A percentile compares a stretch with the other conserved stretches of the same genome.
Evolutionary conservation across 2,113 vertebrate species (phyloP).

Genomic region (Sander vitreus): DNA sequence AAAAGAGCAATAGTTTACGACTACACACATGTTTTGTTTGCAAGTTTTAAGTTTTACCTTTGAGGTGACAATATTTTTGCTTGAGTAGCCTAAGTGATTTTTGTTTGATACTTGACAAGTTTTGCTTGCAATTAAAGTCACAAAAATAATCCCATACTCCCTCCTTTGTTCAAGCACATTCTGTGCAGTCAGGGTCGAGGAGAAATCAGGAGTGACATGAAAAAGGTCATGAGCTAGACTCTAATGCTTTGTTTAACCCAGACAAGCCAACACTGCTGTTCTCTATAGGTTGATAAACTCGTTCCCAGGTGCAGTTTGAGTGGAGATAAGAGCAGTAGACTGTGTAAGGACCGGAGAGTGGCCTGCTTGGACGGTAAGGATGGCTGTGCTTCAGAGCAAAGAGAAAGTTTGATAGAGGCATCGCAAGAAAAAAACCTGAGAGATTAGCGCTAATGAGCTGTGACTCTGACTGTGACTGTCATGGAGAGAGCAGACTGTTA

Average conservation of each 20-base stretch:
- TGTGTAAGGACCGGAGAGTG: conserved; percentile 13
- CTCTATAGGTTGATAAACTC: conserved; percentile 46
- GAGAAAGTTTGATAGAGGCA: conserved; percentile 52
- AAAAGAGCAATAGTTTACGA: no score
- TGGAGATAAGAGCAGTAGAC: conserved; percentile 36
- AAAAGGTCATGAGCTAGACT: conserved; percentile 46
- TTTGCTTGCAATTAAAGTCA: no score
- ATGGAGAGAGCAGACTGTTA: conserved; percentile 52
- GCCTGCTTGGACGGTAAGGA: conserved; percentile 36
- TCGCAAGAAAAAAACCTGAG: conserved; percentile 51
- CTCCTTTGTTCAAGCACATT: not conserved
- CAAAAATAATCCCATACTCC: no score
- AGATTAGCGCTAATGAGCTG: conserved; percentile 74
- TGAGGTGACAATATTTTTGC: no score
- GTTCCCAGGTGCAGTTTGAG: conserved; percentile 20
- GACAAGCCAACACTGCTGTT: conserved; percentile 2
- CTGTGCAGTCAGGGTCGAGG: not conserved
- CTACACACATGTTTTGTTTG: no score
- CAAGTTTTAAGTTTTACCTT: no score
- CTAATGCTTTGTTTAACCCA: conserved; percentile 16
- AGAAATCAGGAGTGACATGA: conserved; percentile 33
- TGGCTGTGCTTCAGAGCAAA: conserved; percentile 31
- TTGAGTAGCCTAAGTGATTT: no score
- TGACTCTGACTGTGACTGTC: conserved; percentile 37
- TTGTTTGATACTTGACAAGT: no score